A percentile compares a stretch with the other conserved stretches of the same genome.
Conservation (phyloP, 2,113 vertebrate genomes). For the Erythrocebus patas region DNA sequence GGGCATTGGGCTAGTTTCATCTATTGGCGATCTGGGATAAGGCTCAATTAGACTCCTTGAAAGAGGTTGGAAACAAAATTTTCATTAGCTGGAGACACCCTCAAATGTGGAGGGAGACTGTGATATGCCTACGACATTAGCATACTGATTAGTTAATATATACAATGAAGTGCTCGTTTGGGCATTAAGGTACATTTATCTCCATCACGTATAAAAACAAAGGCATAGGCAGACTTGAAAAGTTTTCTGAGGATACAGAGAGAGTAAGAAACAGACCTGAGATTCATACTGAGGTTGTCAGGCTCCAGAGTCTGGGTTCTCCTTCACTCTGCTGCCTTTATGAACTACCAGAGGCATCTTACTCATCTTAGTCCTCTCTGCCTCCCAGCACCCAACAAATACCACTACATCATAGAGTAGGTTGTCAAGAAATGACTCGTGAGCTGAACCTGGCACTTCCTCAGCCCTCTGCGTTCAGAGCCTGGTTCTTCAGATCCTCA, state of each 20-base stretch:
- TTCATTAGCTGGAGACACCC: not conserved
- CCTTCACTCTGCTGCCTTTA: not conserved
- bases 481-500: not conserved
- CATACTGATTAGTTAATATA: not conserved
- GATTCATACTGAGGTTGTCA: not conserved
- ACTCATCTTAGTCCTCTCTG: not conserved
- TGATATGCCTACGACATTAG: not conserved
- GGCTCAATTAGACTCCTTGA: not conserved
- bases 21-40: not conserved
- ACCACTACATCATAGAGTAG: not conserved
- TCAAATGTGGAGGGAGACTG: not conserved
- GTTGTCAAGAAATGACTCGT: not conserved
- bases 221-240: not conserved
- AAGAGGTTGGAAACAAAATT: not conserved
- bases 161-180: not conserved
- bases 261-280: not conserved
- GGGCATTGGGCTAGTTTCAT: not conserved
- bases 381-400: not conserved
- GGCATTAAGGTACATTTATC: not conserved
- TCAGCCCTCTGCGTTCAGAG: not conserved
- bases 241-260: not conserved
- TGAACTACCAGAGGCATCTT: not conserved
- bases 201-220: not conserved
- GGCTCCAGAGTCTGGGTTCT: not conserved
- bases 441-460: not conserved